Conservation (phyloP, 1,140 invertebrate species). For the Meloidogyne chitwoodi region DNA sequence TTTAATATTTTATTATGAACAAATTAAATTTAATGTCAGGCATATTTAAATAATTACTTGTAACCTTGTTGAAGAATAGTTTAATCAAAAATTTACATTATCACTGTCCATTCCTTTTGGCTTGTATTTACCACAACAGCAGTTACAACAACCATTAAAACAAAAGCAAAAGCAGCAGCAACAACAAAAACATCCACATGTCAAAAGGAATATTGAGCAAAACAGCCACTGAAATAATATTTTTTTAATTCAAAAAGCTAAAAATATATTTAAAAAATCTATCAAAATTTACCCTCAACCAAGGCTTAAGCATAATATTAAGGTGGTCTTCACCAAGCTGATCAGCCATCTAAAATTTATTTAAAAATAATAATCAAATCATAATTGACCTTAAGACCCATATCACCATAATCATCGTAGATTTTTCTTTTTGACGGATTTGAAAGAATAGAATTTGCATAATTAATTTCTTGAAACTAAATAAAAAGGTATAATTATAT, state of each 20-base stretch:
- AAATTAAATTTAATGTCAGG: too few relatives aligned
- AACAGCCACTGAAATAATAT: constrained; percentile 48
- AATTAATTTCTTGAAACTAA: constrained; percentile 65
- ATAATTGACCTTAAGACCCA: constrained; percentile 60
- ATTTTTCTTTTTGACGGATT: constrained; percentile 62
- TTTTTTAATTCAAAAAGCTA: not conserved
- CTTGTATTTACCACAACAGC: constrained; percentile 50
- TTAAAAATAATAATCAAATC: not conserved
- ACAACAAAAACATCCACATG: constrained; percentile 49
- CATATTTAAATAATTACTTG: too few relatives aligned
- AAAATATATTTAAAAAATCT: not conserved
- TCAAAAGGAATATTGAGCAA: constrained; percentile 35
- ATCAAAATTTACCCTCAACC: constrained; percentile 45
- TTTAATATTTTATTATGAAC: too few relatives aligned
- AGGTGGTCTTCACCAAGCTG: constrained; percentile 65
- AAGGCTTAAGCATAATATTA: constrained; percentile 59
- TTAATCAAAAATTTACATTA: not conserved
- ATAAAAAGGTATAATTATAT: constrained; percentile 11
- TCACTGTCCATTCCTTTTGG: constrained; percentile 30
- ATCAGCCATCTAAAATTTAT: constrained; percentile 59
- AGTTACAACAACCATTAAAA: constrained; percentile 35
- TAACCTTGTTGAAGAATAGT: too few relatives aligned
- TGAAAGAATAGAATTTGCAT: constrained; percentile 62
- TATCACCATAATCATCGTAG: constrained; percentile 64
- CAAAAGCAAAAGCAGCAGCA: constrained; percentile 54